Conservation (phyloP, 2,113 vertebrate genomes). For the Gorsachius goisagi region DNA sequence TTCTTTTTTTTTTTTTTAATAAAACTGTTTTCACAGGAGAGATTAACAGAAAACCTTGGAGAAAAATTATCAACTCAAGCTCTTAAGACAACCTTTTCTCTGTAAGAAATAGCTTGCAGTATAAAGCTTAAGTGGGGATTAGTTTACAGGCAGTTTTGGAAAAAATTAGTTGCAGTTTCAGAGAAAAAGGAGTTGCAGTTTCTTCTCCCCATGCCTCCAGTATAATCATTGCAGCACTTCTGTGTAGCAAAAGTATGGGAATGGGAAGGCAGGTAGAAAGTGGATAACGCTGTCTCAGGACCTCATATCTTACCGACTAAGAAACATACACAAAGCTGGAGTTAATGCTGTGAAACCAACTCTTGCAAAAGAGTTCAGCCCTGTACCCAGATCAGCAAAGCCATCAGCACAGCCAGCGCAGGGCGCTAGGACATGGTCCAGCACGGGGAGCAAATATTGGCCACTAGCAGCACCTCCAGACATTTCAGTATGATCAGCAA, state of each 20-base stretch:
- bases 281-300: neutral
- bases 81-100: neutral
- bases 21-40: neutral
- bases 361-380: neutral
- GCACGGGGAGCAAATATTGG: neutral
- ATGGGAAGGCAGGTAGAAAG: neutral
- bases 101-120: neutral
- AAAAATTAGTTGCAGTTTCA: neutral
- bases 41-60: neutral
- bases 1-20: no score
- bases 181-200: neutral
- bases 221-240: neutral
- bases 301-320: neutral
- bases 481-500: neutral
- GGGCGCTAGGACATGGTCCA: neutral
- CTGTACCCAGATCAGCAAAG: neutral
- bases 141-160: neutral
- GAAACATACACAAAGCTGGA: neutral
- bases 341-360: neutral
- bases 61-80: neutral
- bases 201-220: accelerated
- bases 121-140: neutral
- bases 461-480: neutral
- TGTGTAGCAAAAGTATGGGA: neutral
- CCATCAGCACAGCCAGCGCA: neutral